Evolutionary conservation across 2,797 vertebrate genomes (phyloP), one percentile per base, ranked within the genome.

Genomic region (Telmatherina bonti): DNA sequence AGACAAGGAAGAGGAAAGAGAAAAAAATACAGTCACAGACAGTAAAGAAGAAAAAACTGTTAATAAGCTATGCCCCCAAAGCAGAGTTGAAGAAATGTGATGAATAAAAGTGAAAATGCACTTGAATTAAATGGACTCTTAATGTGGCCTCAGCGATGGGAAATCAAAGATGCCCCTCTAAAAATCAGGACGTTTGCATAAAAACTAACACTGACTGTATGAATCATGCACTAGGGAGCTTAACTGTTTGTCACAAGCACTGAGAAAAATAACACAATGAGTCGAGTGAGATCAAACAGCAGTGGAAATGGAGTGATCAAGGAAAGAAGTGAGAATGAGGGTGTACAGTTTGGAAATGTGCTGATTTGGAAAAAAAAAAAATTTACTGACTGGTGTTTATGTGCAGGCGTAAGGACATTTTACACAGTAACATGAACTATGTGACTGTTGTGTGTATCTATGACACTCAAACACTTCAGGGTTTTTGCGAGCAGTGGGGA

Each of bases 1-100:
- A 82, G 67, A 79, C 51, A 61, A 45, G 51, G 58, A 56, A 51
- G 57, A 77, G 45, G 56, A 72, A 77, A 26, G 24, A 62, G 67
- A n/a, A 72, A 78, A 80, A 72, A 79, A 85, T 73, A 89, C 58
- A 81, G 82, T 88, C 79, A 85, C 63, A 86, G 78, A 88, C 51
- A 79, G 79, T 74, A 79, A 76, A 85, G 82, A 75, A 86, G 78
- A 89, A 79, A 87, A 85, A 79, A 49, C 69, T 82, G 84, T 90
- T 90, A 91, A 87, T 89, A 85, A 85, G 82, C 83, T 76, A 71
- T 80, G 88, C 85, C 86, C 76, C 88, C 85, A 84, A 83, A 74
- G 72, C 73, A 74, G 74, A 70, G 47, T 56, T 60, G 78, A 84
- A 62, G 65, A 67, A 63, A 84, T 70, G 70, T 81, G 67, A 85